Conservation (phyloP, 2,797 vertebrate species). For the Chrosomus eos region DNA sequence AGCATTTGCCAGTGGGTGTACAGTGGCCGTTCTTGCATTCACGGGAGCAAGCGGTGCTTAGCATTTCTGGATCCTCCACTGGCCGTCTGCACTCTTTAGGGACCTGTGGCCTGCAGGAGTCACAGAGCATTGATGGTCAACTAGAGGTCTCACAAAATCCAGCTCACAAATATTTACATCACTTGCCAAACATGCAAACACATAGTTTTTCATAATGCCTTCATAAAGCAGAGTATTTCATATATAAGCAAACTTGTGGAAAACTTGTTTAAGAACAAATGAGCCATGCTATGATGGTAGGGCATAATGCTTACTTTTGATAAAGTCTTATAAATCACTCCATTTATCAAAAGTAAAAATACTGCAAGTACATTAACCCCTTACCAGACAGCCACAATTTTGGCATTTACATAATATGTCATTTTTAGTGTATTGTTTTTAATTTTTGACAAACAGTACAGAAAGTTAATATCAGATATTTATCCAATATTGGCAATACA, state of each 20-base stretch:
- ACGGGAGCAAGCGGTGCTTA: conserved; percentile 91
- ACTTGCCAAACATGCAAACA: conserved; percentile 4
- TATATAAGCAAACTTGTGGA: conserved; percentile 68
- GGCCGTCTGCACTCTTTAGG: conserved; percentile 92
- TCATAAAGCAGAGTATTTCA: not conserved
- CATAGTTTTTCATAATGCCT: not conserved
- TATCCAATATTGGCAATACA: not conserved
- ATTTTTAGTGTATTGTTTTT: not conserved
- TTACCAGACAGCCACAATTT: too few species aligned
- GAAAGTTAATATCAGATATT: not conserved
- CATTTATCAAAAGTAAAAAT: not conserved
- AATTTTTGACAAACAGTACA: not conserved
- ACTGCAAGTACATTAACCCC: not conserved
- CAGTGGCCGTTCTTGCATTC: conserved; percentile 96
- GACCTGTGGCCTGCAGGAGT: conserved; percentile 81
- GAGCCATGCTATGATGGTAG: conserved; percentile 65
- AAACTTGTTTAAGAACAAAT: conserved; percentile 55
- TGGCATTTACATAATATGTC: not conserved
- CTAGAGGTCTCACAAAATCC: not conserved
- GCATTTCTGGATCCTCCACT: conserved; percentile 84
- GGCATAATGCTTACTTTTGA: conserved; percentile 36
- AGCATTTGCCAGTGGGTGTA: conserved; percentile 93
- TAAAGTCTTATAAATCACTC: too few species aligned
- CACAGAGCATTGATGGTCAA: conserved; percentile 22
- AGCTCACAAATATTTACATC: conserved; percentile 32